phyloP scores from a whole-genome alignment of 2,797 vertebrate species.

The Streptopelia turtur region DNA sequence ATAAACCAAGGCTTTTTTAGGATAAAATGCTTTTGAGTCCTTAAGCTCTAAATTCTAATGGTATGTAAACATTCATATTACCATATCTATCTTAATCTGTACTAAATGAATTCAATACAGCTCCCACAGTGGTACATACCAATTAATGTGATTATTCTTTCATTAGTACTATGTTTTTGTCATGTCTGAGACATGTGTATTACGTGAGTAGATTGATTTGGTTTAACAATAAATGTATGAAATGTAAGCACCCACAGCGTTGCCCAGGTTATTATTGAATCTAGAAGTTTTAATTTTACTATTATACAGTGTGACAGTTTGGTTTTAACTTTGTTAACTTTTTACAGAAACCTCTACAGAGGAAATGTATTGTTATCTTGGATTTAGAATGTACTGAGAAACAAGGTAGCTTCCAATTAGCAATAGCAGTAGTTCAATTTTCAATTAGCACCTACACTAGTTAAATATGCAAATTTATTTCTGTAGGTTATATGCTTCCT shows the following conservation, averaged over 20 bases:
- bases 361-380: neutral
- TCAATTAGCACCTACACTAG: slow-evolving; percentile 49
- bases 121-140: neutral
- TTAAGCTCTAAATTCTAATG: neutral
- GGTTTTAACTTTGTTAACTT: neutral
- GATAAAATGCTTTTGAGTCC: neutral
- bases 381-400: slow-evolving; percentile 19
- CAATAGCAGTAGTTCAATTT: slow-evolving; percentile 21
- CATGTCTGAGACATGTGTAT: neutral
- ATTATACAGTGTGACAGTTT: neutral
- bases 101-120: neutral
- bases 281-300: neutral
- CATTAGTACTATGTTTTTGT: neutral
- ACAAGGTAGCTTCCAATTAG: slow-evolving; percentile 11
- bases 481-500: slow-evolving; percentile 15
- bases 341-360: neutral
- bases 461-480: slow-evolving; percentile 53
- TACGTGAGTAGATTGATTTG: neutral
- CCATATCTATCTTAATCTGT: neutral
- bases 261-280: neutral
- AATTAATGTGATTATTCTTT: neutral
- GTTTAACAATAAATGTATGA: neutral
- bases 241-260: neutral
- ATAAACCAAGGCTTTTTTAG: neutral
- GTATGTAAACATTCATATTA: neutral